Conservation (phyloP, 1,140 invertebrate genomes). For the Orius laevigatus region DNA sequence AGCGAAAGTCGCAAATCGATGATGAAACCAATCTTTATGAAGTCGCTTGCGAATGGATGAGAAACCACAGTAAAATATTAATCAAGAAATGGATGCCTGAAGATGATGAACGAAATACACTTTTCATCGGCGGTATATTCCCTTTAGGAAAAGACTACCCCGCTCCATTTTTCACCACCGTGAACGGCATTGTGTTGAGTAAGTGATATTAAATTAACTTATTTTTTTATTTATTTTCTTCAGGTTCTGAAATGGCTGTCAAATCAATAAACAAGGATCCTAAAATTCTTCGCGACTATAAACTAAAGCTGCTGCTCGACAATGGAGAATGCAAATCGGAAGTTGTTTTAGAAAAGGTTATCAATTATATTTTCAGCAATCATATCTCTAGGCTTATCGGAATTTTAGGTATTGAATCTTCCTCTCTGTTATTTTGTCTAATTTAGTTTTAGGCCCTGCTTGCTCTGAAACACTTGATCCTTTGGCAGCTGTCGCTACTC, state of each 20-base stretch:
- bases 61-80: slow-evolving; percentile 29
- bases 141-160: not conserved
- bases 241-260: slow-evolving; percentile 47
- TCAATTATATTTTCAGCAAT: slow-evolving; percentile 44
- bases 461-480: slow-evolving; percentile 74
- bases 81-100: slow-evolving; percentile 34
- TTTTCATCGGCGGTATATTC: slow-evolving; percentile 42
- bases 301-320: slow-evolving; percentile 37
- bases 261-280: slow-evolving; percentile 45
- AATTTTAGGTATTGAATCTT: slow-evolving; percentile 38
- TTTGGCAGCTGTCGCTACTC: slow-evolving; percentile 59
- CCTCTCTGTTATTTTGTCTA: not conserved
- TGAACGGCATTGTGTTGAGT: not conserved
- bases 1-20: slow-evolving; percentile 20
- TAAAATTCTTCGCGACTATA: slow-evolving; percentile 42
- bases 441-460: slow-evolving; percentile 42
- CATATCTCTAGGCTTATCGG: slow-evolving; percentile 40
- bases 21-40: slow-evolving; percentile 15
- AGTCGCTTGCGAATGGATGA: slow-evolving; percentile 55
- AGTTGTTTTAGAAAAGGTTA: slow-evolving; percentile 61
- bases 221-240: slow-evolving; percentile 21
- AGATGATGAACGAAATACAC: slow-evolving; percentile 31
- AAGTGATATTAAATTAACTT: not conserved
- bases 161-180: slow-evolving; percentile 1
- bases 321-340: slow-evolving; percentile 60